phyloP scores from a whole-genome alignment of 2,888 invertebrate species.

The Auanema freiburgensis region DNA sequence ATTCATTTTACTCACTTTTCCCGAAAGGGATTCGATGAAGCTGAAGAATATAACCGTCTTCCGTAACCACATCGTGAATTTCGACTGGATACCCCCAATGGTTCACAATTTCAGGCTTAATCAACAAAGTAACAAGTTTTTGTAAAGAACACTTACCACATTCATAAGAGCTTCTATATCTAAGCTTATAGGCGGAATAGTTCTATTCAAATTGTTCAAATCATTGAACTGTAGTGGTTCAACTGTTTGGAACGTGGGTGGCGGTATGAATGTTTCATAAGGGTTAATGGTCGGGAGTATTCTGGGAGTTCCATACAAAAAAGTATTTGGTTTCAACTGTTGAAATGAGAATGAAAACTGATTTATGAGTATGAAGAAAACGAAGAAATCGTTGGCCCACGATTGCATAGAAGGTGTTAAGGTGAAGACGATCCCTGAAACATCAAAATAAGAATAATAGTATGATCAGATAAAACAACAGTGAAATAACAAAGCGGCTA shows the following conservation, averaged over 20 bases:
- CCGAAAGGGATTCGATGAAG: slow-evolving; percentile 70
- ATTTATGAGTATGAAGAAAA: not conserved
- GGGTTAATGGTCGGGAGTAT: not conserved
- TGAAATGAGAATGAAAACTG: not conserved
- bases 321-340: not conserved
- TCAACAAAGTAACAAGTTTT: slow-evolving; percentile 5
- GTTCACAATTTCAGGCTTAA: slow-evolving; percentile 64
- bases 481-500: not conserved
- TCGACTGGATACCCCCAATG: slow-evolving; percentile 69
- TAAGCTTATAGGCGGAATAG: slow-evolving; percentile 29
- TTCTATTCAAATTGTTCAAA: slow-evolving; percentile 7
- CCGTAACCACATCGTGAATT: slow-evolving; percentile 66
- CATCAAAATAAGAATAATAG: not conserved
- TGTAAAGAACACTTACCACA: slow-evolving; percentile 39
- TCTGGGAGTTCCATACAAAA: not conserved
- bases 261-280: not conserved
- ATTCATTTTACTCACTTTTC: slow-evolving; percentile 27
- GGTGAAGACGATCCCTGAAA: not conserved
- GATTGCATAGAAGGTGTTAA: not conserved
- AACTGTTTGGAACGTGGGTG: not conserved
- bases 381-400: not conserved
- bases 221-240: not conserved
- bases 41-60: slow-evolving; percentile 69
- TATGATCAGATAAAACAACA: not conserved
- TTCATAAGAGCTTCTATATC: slow-evolving; percentile 61